A percentile compares a stretch with the other conserved stretches of the same genome.
These are phyloP conservation scores for Gobius niger DNA, from an alignment of 2,113 vertebrate species.

Conservation along the genomic window DNA sequence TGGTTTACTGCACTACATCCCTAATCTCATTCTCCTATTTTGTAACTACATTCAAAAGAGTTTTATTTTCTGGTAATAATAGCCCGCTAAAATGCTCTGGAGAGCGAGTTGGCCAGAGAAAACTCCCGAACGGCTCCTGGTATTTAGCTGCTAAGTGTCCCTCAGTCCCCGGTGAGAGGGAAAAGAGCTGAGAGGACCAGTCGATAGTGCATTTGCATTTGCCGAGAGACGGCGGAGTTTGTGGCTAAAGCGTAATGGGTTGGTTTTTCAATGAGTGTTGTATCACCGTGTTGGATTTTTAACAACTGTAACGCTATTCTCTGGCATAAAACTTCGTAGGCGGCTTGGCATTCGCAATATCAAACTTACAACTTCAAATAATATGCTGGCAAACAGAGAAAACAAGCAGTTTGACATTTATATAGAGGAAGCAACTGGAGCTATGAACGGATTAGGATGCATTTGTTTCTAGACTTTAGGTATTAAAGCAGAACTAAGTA, in stretches of 20 bases:
- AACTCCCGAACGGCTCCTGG: background rate
- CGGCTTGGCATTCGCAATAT: no score
- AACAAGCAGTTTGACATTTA: no score
- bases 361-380: no score
- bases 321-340: no score
- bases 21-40: background rate
- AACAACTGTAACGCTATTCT: no score
- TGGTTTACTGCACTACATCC: background rate
- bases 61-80: background rate
- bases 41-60: background rate
- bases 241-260: background rate
- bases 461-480: no score
- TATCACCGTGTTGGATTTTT: background rate
- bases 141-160: slow-evolving; percentile 9
- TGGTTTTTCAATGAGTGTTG: background rate
- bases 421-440: no score
- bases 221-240: background rate
- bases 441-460: no score
- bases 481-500: no score
- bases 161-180: background rate
- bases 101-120: background rate
- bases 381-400: no score
- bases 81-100: background rate
- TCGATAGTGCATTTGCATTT: slow-evolving; percentile 8
- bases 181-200: background rate